Conservation (phyloP, 2,888 invertebrate genomes). For the Eulithis testata region DNA sequence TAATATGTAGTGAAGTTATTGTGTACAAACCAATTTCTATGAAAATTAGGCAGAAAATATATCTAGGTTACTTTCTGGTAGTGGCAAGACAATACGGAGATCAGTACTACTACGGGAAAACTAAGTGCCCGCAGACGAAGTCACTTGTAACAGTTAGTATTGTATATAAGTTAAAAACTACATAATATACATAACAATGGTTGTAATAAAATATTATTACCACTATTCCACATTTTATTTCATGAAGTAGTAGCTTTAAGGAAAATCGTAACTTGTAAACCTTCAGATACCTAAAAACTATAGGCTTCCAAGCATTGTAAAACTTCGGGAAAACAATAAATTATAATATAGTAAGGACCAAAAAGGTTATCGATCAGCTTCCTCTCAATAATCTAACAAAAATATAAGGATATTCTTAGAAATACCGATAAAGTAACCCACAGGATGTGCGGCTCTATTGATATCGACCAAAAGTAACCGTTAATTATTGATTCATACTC, state of each 20-base stretch:
- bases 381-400: conserved; percentile 4
- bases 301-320: conserved; percentile 3
- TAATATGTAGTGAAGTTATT: no score
- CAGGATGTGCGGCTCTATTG: conserved; percentile 6
- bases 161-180: no score
- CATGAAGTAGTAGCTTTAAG: conserved; percentile 18
- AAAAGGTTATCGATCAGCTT: conserved; percentile 23
- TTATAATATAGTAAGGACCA: conserved; percentile 6
- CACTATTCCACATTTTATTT: conserved; percentile 9
- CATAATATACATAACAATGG: not conserved
- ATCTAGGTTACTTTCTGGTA: no score
- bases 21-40: no score
- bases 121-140: no score
- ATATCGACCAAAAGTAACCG: not conserved
- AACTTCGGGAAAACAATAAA: conserved; percentile 18
- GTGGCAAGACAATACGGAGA: no score
- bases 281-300: conserved; percentile 11
- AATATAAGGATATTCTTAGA: conserved; percentile 21
- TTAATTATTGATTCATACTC: not conserved
- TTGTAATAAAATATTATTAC: conserved; percentile 6
- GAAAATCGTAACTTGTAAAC: conserved; percentile 14
- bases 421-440: conserved; percentile 6
- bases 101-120: no score
- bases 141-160: no score
- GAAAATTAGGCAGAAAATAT: no score